Percentiles rank a stretch among this genome's conserved stretches.
Evolutionary conservation across 2,113 vertebrate species (phyloP).

Genomic region (Polypterus bichir): DNA sequence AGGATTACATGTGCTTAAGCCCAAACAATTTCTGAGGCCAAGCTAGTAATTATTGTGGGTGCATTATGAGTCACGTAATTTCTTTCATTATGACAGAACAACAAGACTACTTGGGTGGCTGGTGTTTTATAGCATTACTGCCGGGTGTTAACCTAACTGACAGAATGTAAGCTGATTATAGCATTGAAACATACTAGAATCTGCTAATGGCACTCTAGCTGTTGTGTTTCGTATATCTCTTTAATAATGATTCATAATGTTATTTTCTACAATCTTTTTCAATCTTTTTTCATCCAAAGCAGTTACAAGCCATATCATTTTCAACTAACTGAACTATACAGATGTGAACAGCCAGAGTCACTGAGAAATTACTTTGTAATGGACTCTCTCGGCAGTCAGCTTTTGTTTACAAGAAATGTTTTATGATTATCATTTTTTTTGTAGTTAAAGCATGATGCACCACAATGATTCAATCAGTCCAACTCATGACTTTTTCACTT

Average conservation of each 20-base stretch:
- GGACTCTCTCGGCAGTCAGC: too few species aligned
- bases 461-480: too few species aligned
- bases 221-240: background rate
- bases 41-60: background rate
- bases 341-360: background rate
- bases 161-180: slow-evolving; percentile 3
- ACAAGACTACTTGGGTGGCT: background rate
- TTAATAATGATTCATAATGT: slow-evolving; percentile 6
- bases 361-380: background rate
- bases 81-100: slow-evolving; percentile 6
- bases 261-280: slow-evolving; percentile 2
- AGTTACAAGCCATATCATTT: background rate
- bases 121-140: background rate
- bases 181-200: slow-evolving; percentile 1
- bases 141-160: background rate
- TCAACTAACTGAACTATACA: background rate
- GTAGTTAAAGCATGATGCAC: too few species aligned
- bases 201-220: background rate
- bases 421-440: too few species aligned
- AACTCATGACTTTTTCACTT: too few species aligned
- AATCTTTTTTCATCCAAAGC: background rate
- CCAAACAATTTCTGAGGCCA: background rate
- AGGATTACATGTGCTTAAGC: background rate
- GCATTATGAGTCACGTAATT: slow-evolving; percentile 3
- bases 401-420: too few species aligned